Conservation (phyloP, 2,888 invertebrate species). For the Spialia ferax region DNA sequence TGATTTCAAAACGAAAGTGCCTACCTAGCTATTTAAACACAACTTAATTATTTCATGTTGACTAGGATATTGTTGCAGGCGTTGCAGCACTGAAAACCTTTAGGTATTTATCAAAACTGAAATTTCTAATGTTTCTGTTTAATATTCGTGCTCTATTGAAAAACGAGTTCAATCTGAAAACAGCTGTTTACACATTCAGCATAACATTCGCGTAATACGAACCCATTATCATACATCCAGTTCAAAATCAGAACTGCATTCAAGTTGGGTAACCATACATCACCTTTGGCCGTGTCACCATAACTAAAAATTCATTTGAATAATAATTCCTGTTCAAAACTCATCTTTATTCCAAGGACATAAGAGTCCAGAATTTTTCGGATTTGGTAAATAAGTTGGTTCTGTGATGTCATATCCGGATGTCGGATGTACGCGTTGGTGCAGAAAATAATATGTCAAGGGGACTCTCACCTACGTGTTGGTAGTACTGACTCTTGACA, state of each 20-base stretch:
- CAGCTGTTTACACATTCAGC: slow-evolving; percentile 32
- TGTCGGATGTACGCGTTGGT: slow-evolving; percentile 56
- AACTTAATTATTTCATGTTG: no score
- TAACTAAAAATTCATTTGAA: slow-evolving; percentile 35
- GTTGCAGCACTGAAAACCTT: background rate
- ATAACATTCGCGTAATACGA: slow-evolving; percentile 36
- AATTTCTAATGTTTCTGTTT: background rate
- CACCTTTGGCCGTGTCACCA: slow-evolving; percentile 46
- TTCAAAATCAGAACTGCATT: slow-evolving; percentile 55
- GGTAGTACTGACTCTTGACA: slow-evolving; percentile 48
- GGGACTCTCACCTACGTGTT: slow-evolving; percentile 50
- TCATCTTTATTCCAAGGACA: background rate
- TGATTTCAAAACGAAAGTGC: no score
- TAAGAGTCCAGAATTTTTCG: background rate
- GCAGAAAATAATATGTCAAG: slow-evolving; percentile 83
- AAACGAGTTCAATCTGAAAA: slow-evolving; percentile 12
- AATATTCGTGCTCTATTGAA: slow-evolving; percentile 15
- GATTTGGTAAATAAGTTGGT: slow-evolving; percentile 9
- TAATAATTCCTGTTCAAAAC: slow-evolving; percentile 29
- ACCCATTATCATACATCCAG: slow-evolving; percentile 50
- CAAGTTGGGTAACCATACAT: slow-evolving; percentile 53
- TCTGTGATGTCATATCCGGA: slow-evolving; percentile 67
- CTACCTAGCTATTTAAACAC: no score
- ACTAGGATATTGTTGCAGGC: no score
- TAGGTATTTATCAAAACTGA: background rate